Base-by-base conservation (phyloP, 2,797 vertebrate species). In the Gephyroberyx darwinii region DNA sequence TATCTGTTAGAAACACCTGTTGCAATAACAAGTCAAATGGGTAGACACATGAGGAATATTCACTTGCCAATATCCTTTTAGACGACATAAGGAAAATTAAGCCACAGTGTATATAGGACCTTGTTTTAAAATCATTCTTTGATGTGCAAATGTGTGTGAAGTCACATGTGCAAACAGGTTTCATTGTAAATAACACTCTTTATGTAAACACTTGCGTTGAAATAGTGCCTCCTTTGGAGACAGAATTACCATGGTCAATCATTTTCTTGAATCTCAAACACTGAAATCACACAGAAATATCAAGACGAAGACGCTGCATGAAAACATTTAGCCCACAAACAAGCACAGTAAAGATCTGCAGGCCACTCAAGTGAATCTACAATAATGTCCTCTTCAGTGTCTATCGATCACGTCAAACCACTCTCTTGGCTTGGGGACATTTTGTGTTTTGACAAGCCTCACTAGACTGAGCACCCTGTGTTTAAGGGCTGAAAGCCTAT, bases 1-100 rank as follows among this genome's bases (percentile, higher is more conserved):
- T 92, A 93, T 92, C 90, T 90, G 70, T 48, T 64, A 78, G 66
- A 72, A 87, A 88, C 91, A 93, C 91, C 90, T 92, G 92, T 91
- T 91, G 88, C 85, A 83, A 87, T 87, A 86, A 89, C 83, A 88
- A 85, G 86, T 91, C 86, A 85, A 82, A 90, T 81, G 79, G 87
- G 84, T 85, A 86, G 87, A 90, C 87, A 89, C 82, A 86, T 81
- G 80, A 86, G 84, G 72, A 69, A 74, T 77, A 87, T 87, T 90
- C 86, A 90, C 75, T 76, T 82, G 84, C 82, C 84, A 86, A 88
- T 87, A 86, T 81, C 81, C 72, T 71, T 79, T 87, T 71, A 80
- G 78, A 84, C 26, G 26, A 81, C 81, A 66, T 39, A 56, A 75
- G 74, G 65, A 39, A 89, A 85, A 86, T 52, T 63, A 78, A 80